Conservation (phyloP, 1,140 invertebrate genomes). For the Drosophila repleta region DNA sequence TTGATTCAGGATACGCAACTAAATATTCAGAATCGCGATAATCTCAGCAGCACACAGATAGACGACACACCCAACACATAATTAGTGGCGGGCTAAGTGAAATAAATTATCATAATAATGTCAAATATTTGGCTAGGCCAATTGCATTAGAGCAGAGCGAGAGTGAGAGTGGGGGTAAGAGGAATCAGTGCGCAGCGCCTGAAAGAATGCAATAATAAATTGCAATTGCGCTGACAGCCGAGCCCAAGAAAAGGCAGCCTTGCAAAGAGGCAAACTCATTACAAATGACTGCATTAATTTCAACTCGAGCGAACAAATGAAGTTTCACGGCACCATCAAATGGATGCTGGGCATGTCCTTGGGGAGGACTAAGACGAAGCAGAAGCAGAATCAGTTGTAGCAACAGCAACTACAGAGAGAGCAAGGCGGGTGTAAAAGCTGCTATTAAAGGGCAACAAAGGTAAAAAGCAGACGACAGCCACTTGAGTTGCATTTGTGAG, state of each 20-base stretch:
- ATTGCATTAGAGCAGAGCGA: conserved; percentile 43
- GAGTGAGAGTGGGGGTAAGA: conserved; percentile 29
- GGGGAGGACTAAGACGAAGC: neutral
- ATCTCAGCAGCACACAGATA: conserved; percentile 16
- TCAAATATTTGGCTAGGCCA: conserved; percentile 61
- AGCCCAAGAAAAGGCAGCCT: conserved; percentile 23
- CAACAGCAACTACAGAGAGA: neutral
- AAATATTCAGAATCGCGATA: conserved; percentile 50
- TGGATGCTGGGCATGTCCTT: conserved; percentile 6
- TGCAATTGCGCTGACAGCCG: conserved; percentile 45
- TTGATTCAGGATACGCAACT: conserved; percentile 47
- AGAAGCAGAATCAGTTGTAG: conserved; percentile 2
- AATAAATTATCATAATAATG: conserved; percentile 71
- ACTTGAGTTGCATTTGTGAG: conserved; percentile 70
- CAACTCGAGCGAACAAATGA: conserved; percentile 66
- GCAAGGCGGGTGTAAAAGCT: conserved; percentile 3
- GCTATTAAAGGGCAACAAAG: conserved; percentile 23
- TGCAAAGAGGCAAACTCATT: conserved; percentile 71
- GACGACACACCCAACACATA: conserved; percentile 20
- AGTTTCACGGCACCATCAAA: conserved; percentile 29
- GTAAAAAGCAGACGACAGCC: conserved; percentile 44
- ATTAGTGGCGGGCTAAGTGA: conserved; percentile 58
- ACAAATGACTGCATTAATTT: conserved; percentile 82
- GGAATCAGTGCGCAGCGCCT: conserved; percentile 28
- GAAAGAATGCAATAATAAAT: conserved; percentile 70